Percentiles rank a stretch among this genome's conserved stretches.
Evolutionary conservation across 2,888 invertebrate species (phyloP).

Genomic region (Heliconius charithonia): DNA sequence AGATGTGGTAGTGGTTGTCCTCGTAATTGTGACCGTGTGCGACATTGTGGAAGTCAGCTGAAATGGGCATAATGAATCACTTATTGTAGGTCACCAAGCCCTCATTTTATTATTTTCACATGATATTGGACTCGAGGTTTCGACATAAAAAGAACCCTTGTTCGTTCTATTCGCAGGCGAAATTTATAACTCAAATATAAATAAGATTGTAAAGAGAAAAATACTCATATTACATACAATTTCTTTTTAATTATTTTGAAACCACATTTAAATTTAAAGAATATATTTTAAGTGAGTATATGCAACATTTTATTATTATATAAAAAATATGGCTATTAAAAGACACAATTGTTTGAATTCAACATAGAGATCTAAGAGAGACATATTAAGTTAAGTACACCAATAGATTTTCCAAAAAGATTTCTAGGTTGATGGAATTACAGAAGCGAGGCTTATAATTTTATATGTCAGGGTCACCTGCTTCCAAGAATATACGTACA

Average conservation of each 20-base stretch:
- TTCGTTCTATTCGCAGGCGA: not conserved
- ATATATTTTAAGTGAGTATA: too few relatives aligned
- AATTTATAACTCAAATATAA: not conserved
- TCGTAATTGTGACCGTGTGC: conserved; percentile 93
- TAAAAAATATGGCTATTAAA: too few relatives aligned
- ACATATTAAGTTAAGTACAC: too few relatives aligned
- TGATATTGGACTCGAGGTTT: not conserved
- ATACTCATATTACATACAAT: too few relatives aligned
- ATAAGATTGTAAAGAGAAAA: not conserved
- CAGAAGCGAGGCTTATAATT: conserved; percentile 52
- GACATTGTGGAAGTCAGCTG: conserved; percentile 86
- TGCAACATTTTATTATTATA: too few relatives aligned
- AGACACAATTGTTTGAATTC: too few relatives aligned
- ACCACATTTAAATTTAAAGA: too few relatives aligned
- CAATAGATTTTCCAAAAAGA: conserved; percentile 57
- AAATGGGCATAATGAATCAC: conserved; percentile 3
- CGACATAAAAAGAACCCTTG: not conserved
- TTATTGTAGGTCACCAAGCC: conserved; percentile 13
- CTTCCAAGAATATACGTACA: conserved; percentile 54
- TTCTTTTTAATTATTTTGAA: too few relatives aligned
- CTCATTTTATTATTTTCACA: not conserved
- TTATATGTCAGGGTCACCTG: conserved; percentile 70
- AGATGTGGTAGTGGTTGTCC: conserved; percentile 90
- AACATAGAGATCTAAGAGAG: too few relatives aligned
- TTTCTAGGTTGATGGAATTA: conserved; percentile 66